These are phyloP conservation scores for Xylocopa sonorina DNA, from an alignment of 1,140 invertebrate species.

Conservation along the genomic window DNA sequence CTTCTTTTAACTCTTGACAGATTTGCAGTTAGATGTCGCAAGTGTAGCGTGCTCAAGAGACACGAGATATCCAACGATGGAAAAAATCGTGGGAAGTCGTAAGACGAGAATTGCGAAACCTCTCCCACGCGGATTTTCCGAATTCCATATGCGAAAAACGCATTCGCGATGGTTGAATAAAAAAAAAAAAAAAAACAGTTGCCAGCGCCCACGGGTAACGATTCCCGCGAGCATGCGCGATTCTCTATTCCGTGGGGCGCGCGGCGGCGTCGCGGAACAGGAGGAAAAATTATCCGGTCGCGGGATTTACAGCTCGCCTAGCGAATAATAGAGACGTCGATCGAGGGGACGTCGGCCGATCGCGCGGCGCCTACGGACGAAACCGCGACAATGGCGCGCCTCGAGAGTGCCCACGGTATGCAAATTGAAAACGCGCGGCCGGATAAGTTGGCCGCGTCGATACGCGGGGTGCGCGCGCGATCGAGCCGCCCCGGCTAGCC, in stretches of 20 bases:
- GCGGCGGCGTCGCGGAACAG: neutral
- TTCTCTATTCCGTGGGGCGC: neutral
- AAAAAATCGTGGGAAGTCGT: too few relatives aligned
- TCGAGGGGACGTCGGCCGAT: slow-evolving; percentile 5
- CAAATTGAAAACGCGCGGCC: slow-evolving; percentile 40
- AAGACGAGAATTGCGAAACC: too few relatives aligned
- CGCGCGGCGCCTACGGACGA: slow-evolving; percentile 19
- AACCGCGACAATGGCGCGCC: slow-evolving; percentile 24
- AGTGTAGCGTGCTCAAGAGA: too few relatives aligned
- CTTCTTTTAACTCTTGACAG: too few relatives aligned
- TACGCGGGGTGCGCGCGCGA: neutral
- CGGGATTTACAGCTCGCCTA: slow-evolving; percentile 10
- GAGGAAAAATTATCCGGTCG: neutral
- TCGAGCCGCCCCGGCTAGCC: too few relatives aligned
- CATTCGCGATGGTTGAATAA: too few relatives aligned
- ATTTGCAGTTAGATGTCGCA: too few relatives aligned
- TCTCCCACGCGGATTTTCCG: too few relatives aligned
- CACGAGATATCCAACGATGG: too few relatives aligned
- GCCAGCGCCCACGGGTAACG: neutral
- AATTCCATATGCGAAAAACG: too few relatives aligned
- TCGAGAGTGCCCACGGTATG: slow-evolving; percentile 29
- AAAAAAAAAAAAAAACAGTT: too few relatives aligned
- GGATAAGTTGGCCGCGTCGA: slow-evolving; percentile 29
- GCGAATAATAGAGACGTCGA: slow-evolving; percentile 43
- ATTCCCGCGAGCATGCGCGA: neutral